These are phyloP conservation scores for Heteromurus nitidus DNA, from an alignment of 2,888 invertebrate species.

Conservation along the genomic window DNA sequence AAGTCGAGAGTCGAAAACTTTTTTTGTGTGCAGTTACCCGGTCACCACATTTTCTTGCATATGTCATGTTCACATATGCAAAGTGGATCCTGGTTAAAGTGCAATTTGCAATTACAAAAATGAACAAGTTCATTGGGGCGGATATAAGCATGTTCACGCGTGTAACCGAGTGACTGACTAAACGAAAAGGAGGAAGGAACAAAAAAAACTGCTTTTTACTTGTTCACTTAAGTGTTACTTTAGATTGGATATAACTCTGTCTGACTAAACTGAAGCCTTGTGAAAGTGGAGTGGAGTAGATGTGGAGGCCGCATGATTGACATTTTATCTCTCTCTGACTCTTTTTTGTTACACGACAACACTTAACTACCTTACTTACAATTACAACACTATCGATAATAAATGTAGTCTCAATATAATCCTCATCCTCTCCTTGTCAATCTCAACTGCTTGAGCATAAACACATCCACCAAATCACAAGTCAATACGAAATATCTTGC, in stretches of 20 bases:
- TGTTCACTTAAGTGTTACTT: too few species aligned
- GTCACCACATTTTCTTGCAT: conserved; percentile 41
- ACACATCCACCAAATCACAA: not conserved
- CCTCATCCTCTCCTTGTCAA: too few species aligned
- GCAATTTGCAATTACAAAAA: not conserved
- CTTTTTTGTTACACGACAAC: not conserved
- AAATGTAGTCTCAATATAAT: too few species aligned
- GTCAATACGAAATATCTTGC: not conserved
- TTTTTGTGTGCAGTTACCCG: conserved; percentile 46
- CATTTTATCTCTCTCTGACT: not conserved
- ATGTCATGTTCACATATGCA: conserved; percentile 18
- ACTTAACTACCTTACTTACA: too few species aligned
- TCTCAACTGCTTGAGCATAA: not conserved
- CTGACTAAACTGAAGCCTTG: conserved; percentile 6
- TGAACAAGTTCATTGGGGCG: conserved; percentile 51
- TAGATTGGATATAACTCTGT: not conserved
- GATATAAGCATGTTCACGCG: conserved; percentile 24
- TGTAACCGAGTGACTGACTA: too few species aligned
- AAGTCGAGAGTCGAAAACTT: too few species aligned
- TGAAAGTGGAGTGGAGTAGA: too few species aligned
- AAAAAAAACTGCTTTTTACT: not conserved
- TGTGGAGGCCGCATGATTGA: conserved; percentile 8
- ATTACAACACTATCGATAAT: too few species aligned
- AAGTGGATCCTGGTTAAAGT: not conserved
- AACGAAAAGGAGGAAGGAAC: not conserved